Evolutionary conservation across 92 coral and sea anemone species (phyloP).

Genomic region (Zoanthus gigantus): DNA sequence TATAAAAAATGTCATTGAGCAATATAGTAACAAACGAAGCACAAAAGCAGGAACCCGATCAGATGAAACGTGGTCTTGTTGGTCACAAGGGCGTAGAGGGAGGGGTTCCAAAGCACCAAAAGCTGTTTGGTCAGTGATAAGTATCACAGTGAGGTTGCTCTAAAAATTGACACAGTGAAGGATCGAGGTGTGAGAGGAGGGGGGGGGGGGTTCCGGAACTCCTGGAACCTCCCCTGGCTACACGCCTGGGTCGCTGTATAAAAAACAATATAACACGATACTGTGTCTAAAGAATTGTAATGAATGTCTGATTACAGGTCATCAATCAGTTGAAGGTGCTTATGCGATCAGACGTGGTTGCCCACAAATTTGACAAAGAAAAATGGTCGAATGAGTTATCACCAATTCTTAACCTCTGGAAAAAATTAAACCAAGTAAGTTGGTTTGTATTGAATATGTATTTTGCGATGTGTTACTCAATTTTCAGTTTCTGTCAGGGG

Average conservation of each 20-base stretch:
- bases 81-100: too few relatives aligned
- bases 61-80: too few relatives aligned
- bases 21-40: not conserved
- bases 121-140: too few relatives aligned
- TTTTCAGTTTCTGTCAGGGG: too few relatives aligned
- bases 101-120: too few relatives aligned
- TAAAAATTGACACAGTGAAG: too few relatives aligned
- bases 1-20: not conserved
- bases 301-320: constrained; percentile 63
- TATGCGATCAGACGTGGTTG: constrained; percentile 94
- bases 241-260: not conserved
- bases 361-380: constrained; percentile 96
- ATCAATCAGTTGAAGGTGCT: constrained; percentile 93
- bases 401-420: constrained; percentile 97
- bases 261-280: not conserved
- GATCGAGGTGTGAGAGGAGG: too few relatives aligned
- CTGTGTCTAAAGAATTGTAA: not conserved
- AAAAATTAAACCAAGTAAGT: constrained; percentile 92
- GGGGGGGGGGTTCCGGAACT: too few relatives aligned
- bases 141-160: too few relatives aligned
- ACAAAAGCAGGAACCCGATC: not conserved
- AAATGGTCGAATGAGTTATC: constrained; percentile 97
- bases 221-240: too few relatives aligned
- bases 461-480: not conserved
- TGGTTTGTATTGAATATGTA: not conserved